Evolutionary conservation across 2,888 invertebrate species (phyloP).

Genomic region (Choreutis nemorana): DNA sequence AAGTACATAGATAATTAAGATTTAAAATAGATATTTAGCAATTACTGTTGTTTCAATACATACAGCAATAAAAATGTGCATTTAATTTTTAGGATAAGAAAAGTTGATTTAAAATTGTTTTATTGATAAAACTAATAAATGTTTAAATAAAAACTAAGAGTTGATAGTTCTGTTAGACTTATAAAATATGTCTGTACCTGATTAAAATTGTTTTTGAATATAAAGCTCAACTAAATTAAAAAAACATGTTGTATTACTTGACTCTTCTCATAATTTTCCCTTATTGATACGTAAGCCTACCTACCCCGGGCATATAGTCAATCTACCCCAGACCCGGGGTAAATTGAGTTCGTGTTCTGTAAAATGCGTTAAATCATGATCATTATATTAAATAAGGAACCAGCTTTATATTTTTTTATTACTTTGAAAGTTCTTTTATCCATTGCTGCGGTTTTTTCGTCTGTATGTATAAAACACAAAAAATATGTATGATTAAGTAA

Average conservation of each 20-base stretch:
- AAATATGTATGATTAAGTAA: slow-evolving; percentile 3
- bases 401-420: slow-evolving; percentile 6
- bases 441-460: slow-evolving; percentile 4
- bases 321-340: slow-evolving; percentile 9
- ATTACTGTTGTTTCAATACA: slow-evolving; percentile 1
- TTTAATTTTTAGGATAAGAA: slow-evolving; percentile 5
- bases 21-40: too few relatives aligned
- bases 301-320: slow-evolving; percentile 10
- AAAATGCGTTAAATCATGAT: slow-evolving; percentile 5
- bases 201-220: slow-evolving; percentile 6
- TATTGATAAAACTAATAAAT: slow-evolving; percentile 3
- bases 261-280: slow-evolving; percentile 8
- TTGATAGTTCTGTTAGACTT: too few relatives aligned
- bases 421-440: slow-evolving; percentile 6
- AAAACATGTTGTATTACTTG: slow-evolving; percentile 6
- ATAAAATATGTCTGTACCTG: slow-evolving; percentile 4
- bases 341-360: slow-evolving; percentile 7
- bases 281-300: slow-evolving; percentile 9
- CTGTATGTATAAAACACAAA: slow-evolving; percentile 5
- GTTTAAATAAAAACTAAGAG: slow-evolving; percentile 5
- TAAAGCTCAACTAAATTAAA: slow-evolving; percentile 6
- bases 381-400: slow-evolving; percentile 5
- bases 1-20: too few relatives aligned
- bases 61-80: slow-evolving; percentile 7
- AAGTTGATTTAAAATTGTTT: slow-evolving; percentile 4